These are phyloP conservation scores for Parazoanthus swiftii DNA, from an alignment of 92 coral and sea anemone genomes.

Conservation along the genomic window DNA sequence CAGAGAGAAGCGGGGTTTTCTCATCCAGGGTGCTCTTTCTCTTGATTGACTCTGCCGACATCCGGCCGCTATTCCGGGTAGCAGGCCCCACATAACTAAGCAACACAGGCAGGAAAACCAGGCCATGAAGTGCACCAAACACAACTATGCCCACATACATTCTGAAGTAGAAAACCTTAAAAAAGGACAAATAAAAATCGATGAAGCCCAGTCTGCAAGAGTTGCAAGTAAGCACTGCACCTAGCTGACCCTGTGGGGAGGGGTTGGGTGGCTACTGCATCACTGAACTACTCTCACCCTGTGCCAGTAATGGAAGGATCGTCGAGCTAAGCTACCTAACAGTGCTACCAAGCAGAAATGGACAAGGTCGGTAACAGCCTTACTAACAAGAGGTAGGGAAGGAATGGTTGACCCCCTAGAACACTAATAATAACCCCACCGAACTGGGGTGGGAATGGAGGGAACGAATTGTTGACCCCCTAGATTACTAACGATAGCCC, in stretches of 20 bases:
- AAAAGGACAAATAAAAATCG: conserved; percentile 33
- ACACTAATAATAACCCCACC: not conserved
- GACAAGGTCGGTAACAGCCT: too few species aligned
- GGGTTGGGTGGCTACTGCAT: not conserved
- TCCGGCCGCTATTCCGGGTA: conserved; percentile 31
- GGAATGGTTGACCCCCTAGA: too few species aligned
- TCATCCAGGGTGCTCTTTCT: not conserved
- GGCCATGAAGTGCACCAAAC: conserved; percentile 92
- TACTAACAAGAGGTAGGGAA: too few species aligned
- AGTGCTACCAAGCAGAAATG: not conserved
- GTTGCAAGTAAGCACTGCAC: not conserved
- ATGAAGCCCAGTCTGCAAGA: conserved; percentile 7
- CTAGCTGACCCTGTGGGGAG: not conserved
- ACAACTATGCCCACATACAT: conserved; percentile 96
- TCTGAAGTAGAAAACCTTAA: conserved; percentile 98
- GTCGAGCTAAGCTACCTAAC: not conserved
- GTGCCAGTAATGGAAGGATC: not conserved
- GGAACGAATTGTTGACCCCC: too few species aligned
- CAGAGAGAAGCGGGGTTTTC: conserved; percentile 31
- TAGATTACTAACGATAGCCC: not conserved
- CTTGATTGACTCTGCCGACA: not conserved
- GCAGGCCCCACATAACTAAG: conserved; percentile 90
- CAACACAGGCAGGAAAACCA: conserved; percentile 88
- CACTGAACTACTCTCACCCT: too few species aligned
- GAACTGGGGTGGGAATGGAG: not conserved